Evolutionary conservation across 2,797 vertebrate genomes (phyloP).

Genomic region (Clarias pachynema): DNA sequence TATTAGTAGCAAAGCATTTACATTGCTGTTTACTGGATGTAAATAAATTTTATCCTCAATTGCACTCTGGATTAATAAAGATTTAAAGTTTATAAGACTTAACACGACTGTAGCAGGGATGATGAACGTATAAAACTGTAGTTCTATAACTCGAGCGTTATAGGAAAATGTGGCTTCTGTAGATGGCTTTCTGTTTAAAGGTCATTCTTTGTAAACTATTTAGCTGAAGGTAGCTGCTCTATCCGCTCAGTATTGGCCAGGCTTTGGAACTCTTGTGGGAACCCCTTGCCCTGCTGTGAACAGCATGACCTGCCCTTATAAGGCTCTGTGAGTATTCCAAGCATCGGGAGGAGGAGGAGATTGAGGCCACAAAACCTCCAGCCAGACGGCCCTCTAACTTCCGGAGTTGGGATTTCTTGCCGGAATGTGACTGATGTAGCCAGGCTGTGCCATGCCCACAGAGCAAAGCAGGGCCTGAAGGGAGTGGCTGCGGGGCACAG

Average conservation of each 20-base stretch:
- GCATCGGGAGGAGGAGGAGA: constrained; percentile 50
- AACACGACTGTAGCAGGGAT: neutral
- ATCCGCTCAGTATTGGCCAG: constrained; percentile 2
- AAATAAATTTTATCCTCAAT: neutral
- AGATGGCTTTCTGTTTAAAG: constrained; percentile 3
- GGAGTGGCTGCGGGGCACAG: constrained; percentile 42
- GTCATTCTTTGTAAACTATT: neutral
- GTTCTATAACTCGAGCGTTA: neutral
- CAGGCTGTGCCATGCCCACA: constrained; percentile 31
- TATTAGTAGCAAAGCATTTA: neutral
- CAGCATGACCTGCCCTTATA: constrained; percentile 64
- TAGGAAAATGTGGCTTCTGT: neutral
- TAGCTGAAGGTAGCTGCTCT: constrained; percentile 13
- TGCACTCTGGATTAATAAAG: too few relatives aligned
- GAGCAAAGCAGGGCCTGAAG: constrained; percentile 33
- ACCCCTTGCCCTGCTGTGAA: constrained; percentile 44
- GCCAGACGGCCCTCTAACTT: constrained; percentile 42
- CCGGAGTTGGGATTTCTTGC: constrained; percentile 46
- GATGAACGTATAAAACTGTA: neutral
- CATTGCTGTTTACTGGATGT: neutral
- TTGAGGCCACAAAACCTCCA: constrained; percentile 33
- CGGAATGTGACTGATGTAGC: constrained; percentile 33
- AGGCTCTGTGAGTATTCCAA: constrained; percentile 67
- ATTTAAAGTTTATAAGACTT: too few relatives aligned
- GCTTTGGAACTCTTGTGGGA: constrained; percentile 49